Evolutionary conservation across 2,888 invertebrate genomes (phyloP).

Genomic region (Lepidochrysops patricia): DNA sequence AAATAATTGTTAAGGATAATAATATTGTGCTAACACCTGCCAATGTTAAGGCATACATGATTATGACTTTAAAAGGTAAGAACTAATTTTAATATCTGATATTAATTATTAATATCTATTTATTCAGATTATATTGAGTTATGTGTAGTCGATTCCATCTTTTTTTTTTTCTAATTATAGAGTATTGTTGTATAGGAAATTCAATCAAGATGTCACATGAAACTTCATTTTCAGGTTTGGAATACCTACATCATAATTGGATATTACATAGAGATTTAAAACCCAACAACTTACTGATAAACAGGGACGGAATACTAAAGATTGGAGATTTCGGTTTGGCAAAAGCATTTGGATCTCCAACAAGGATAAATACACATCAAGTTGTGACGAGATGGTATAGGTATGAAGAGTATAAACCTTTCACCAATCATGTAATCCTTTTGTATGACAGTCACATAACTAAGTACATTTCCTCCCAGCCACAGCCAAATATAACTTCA

Average conservation of each 20-base stretch:
- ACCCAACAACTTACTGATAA: conserved; percentile 97
- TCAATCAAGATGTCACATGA: too few species aligned
- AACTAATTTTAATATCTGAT: background rate
- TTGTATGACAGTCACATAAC: too few species aligned
- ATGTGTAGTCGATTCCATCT: too few species aligned
- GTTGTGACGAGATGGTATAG: conserved; percentile 97
- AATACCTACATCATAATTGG: conserved; percentile 96
- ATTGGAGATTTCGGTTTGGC: conserved; percentile 99
- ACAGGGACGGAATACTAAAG: conserved; percentile 93
- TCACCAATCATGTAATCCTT: too few species aligned
- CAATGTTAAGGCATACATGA: conserved; percentile 95
- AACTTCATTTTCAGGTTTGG: conserved; percentile 82
- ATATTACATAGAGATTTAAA: conserved; percentile 98
- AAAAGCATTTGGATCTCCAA: conserved; percentile 97
- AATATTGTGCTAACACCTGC: conserved; percentile 91
- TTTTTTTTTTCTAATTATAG: too few species aligned
- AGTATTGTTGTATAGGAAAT: too few species aligned
- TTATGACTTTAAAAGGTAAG: conserved; percentile 91
- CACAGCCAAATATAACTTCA: too few species aligned
- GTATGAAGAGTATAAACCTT: too few species aligned
- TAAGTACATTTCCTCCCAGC: too few species aligned
- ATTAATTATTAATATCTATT: too few species aligned
- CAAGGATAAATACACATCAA: conserved; percentile 96
- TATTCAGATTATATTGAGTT: too few species aligned
- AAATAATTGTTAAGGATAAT: conserved; percentile 92